A percentile compares a stretch with the other conserved stretches of the same genome.
phyloP scores from a whole-genome alignment of 2,113 vertebrate species.

The Brienomyrus longianalis region DNA sequence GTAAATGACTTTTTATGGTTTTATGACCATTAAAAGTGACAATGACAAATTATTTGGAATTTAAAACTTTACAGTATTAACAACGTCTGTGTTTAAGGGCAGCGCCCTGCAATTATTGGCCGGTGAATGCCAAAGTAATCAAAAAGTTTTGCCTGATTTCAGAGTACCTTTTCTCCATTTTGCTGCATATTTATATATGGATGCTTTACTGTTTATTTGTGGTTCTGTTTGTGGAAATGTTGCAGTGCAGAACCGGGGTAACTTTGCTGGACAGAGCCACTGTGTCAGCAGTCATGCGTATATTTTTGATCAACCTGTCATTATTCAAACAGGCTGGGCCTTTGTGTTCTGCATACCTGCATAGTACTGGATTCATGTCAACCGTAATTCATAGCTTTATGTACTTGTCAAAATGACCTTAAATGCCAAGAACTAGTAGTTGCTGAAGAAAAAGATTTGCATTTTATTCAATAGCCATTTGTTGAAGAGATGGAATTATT shows the following conservation, averaged over 20 bases:
- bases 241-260: neutral
- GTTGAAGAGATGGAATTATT: neutral
- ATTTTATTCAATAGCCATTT: neutral
- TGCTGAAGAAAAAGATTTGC: neutral
- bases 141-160: neutral
- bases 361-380: neutral
- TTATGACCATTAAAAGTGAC: conserved; percentile 31
- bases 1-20: conserved; percentile 34
- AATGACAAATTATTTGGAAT: conserved; percentile 37
- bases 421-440: neutral
- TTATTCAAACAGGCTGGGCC: conserved; percentile 14
- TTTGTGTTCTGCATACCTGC: conserved; percentile 2
- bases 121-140: conserved; percentile 20
- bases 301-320: neutral
- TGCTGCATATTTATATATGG: neutral
- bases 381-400: neutral
- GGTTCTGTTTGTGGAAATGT: conserved; percentile 13
- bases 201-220: neutral
- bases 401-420: neutral
- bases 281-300: neutral
- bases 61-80: conserved; percentile 20
- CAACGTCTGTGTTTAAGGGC: conserved; percentile 10
- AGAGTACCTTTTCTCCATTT: conserved; percentile 3
- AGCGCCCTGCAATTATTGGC: conserved; percentile 16
- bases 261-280: neutral